Evolutionary conservation across 2,113 vertebrate species (phyloP), one percentile per base, ranked within the genome.

Genomic region (Neolamprologus devosi): DNA sequence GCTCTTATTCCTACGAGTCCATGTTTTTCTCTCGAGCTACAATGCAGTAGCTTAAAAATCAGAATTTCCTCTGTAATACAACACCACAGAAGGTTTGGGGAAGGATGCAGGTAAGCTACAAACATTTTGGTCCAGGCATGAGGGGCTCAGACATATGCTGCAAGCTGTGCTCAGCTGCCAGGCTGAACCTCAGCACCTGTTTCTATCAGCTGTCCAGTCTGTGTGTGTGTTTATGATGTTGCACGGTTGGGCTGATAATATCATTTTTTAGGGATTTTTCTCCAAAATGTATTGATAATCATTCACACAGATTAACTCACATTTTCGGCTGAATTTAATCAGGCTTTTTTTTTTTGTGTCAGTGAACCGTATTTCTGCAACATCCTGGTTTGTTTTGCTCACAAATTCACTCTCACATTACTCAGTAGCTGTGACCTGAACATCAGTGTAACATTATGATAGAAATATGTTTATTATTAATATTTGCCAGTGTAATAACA

Each of bases 131-230:
- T 63, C 63, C 58, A 88, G 87, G 91, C 88, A n/a, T 75, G 35
- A 81, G 85, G 78, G 89, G 78, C 82, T 70, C 42, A 68, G 13
- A 89, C 93, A 92, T 94, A 93, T 92, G 92, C 88, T 92, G 2
- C 90, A 84, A 81, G 80, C 92, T 90, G 92, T 85, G 85, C 92
- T 93, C 86, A 86, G 89, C 90, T 93, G 90, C 84, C 87, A 87
- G 80, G 49, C 14, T 5, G 89, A 91, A 89, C 90, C 81, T 89
- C 68, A 73, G 75, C 93, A 92, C 93, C 93, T 95, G 94, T 91
- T 89, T 88, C 70, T 80, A 63, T 94, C 94, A 94, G 93, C 91
- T 93, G 94, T 91, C 92, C 89, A 12, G 81, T 87, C 68, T 88
- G 55, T 80, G 30, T 78, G 37, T 13, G 35, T 88, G 63, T 86